A percentile compares a stretch with the other conserved stretches of the same genome.
Evolutionary conservation across 2,113 vertebrate genomes (phyloP).

Genomic region (Chaetodon trifascialis): DNA sequence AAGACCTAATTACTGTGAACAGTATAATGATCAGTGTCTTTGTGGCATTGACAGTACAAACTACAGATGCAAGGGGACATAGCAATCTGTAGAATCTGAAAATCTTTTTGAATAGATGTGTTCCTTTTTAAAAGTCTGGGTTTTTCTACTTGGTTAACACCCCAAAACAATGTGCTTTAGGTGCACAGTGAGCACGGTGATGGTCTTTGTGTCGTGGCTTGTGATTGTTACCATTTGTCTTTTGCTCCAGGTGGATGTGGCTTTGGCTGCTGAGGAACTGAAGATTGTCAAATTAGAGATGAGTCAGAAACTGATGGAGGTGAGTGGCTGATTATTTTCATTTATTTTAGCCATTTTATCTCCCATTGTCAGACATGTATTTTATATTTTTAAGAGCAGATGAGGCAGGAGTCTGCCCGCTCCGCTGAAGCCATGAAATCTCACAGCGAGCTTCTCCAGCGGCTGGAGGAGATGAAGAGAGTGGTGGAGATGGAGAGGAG

Average conservation of each 20-base stretch:
- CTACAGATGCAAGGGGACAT: no score
- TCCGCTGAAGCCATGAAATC: constrained; percentile 78
- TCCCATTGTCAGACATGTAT: background rate
- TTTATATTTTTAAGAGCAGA: constrained; percentile 49
- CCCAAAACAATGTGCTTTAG: no score
- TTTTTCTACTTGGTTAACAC: background rate
- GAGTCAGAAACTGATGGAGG: constrained; percentile 83
- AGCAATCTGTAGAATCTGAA: background rate
- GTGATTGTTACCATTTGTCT: background rate
- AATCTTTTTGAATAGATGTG: background rate
- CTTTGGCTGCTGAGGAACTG: constrained; percentile 81
- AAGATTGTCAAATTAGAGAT: constrained; percentile 82
- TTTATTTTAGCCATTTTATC: background rate
- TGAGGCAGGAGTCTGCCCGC: constrained; percentile 77
- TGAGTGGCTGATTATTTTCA: constrained; percentile 35
- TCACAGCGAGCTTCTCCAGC: constrained; percentile 75
- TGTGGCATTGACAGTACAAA: background rate
- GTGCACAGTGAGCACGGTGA: background rate
- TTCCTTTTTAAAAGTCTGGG: background rate
- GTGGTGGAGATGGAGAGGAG: constrained; percentile 48
- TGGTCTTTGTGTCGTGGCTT: background rate
- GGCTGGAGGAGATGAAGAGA: constrained; percentile 81
- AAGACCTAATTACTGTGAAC: background rate
- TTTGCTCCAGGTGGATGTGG: constrained; percentile 75
- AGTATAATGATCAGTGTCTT: background rate